Base-by-base conservation (phyloP, 2,888 invertebrate species). In the Capitulum mitella region DNA sequence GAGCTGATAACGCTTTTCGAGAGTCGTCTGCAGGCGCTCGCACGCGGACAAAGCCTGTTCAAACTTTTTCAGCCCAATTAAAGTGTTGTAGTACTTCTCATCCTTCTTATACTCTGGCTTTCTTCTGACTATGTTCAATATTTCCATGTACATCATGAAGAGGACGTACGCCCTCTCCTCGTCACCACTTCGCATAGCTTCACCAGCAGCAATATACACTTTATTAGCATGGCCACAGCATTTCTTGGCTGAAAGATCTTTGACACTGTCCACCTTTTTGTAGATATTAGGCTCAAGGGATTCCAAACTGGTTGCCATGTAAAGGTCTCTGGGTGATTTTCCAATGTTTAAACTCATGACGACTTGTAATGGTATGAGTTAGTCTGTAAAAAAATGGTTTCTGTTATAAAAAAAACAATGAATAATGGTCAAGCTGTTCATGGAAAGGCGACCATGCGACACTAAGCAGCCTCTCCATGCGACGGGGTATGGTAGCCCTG, bases 91-190 rank as follows among this genome's bases (percentile, higher is more conserved):
- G 6, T 19, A 76, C 29, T 32, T 43, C 29, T 43, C 43, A 8
- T 76, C 76, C 29, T 43, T 46, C 46, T 76, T 43, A 32, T 76
- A 76, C 43, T 76, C 76, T 46, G 76, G 43, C 29, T 76, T 76
- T 12, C 46, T 29, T 6, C 76, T 26, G 19, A 76, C 29, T 3
- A 86, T 88, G 1, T 89, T 87, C 22, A 91, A 85, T 19, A 90
- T 85, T 51, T 89, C 87, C 74, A 92, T 86, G 85, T 91, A 93
- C 84, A 90, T 90, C 88, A 90, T 90, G 81, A 89, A 90, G 80
- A 87, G 87, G 74, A 93, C 88, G 83, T 91, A 94, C 0, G 91
- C 90, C 78, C 86, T 85, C 84, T 92, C 92, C 83, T 92, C 91
- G 84, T 93, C 91, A 0, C 90, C 90, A 43, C 87, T 89, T 8